Conservation (phyloP, 2,797 vertebrate species). For the Margarornis squamiger region DNA sequence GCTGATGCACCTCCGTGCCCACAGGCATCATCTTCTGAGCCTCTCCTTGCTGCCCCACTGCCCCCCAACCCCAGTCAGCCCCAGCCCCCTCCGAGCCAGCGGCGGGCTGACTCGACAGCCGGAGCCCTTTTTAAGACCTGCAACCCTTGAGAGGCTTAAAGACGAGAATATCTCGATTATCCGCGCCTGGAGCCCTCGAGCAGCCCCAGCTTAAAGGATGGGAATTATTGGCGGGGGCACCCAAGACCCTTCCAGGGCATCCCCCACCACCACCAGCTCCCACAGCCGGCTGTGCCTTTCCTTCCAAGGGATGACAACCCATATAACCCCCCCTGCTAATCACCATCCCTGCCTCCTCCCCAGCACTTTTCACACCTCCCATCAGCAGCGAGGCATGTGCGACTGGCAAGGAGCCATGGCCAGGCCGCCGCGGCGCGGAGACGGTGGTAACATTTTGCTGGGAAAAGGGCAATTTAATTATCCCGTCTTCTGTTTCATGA, state of each 20-base stretch:
- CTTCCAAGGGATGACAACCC: not conserved
- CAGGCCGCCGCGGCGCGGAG: not conserved
- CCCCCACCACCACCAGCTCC: fast-evolving
- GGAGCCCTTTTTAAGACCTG: constrained; percentile 6
- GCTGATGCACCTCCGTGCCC: not conserved
- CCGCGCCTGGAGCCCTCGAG: not conserved
- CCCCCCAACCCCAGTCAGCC: not conserved
- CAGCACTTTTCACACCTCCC: constrained; percentile 14
- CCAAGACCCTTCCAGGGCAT: not conserved
- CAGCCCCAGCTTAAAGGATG: constrained; percentile 25
- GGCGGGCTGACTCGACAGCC: not conserved
- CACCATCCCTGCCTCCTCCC: not conserved
- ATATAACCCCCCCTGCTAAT: fast-evolving
- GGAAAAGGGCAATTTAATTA: constrained; percentile 66
- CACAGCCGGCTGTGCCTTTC: fast-evolving
- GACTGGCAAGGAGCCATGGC: not conserved
- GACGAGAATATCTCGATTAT: constrained; percentile 39
- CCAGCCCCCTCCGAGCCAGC: not conserved
- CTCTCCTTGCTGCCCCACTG: not conserved
- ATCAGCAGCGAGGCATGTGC: not conserved
- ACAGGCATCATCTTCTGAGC: not conserved
- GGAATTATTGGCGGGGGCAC: not conserved
- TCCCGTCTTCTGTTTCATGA: constrained; percentile 33
- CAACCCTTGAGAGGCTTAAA: constrained; percentile 28
- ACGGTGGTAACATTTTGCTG: not conserved